These are phyloP conservation scores for Pantala flavescens DNA, from an alignment of 1,140 invertebrate species.

Conservation along the genomic window DNA sequence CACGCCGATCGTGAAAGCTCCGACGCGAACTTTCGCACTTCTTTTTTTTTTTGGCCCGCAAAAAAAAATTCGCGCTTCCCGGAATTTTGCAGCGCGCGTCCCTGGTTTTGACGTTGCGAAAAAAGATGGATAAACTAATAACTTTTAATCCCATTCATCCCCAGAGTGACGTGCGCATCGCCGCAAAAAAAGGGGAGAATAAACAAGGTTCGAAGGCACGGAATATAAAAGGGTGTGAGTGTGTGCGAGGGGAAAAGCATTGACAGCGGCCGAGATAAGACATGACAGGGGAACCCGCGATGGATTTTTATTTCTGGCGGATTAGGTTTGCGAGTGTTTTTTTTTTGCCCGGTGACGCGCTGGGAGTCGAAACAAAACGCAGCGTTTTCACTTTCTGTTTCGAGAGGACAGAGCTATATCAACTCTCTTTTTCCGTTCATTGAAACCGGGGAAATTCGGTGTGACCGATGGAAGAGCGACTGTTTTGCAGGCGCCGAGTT, in stretches of 20 bases:
- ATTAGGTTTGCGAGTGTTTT: neutral
- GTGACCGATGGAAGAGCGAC: no score
- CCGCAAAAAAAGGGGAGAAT: constrained; percentile 3
- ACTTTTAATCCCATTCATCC: constrained; percentile 9
- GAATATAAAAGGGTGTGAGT: neutral
- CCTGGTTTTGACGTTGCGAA: neutral
- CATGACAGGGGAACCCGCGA: neutral
- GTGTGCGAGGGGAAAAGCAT: neutral
- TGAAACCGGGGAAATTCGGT: neutral
- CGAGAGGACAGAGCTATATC: neutral
- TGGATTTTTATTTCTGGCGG: neutral
- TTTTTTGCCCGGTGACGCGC: neutral
- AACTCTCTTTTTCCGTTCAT: neutral
- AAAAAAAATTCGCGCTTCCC: neutral
- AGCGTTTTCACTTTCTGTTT: neutral
- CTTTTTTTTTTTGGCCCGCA: neutral
- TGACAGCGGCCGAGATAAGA: neutral
- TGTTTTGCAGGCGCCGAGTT: no score
- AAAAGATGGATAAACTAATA: constrained; percentile 8
- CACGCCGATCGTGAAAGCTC: neutral
- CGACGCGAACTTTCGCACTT: neutral
- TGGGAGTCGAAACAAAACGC: neutral
- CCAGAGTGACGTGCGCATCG: neutral
- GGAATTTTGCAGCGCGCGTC: neutral
- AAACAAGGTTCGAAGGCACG: constrained; percentile 3